Evolutionary conservation across 2,888 invertebrate genomes (phyloP), one percentile per base, ranked within the genome.

Genomic region (Masnerella sp.): DNA sequence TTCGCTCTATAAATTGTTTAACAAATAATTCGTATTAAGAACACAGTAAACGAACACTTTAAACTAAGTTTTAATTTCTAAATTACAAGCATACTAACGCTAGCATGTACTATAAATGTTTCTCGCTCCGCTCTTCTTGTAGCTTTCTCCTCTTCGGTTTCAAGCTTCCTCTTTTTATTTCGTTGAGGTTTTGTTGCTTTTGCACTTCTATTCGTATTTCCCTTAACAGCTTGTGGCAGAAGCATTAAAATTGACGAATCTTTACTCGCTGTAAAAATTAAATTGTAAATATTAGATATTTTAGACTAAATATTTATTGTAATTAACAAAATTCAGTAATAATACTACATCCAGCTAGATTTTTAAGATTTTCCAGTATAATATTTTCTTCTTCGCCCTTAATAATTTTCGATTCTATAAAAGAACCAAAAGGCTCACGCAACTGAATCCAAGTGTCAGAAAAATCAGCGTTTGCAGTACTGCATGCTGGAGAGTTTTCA

Each of bases 51-150:
- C n/a, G n/a, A n/a, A n/a, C n/a, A n/a, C n/a, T n/a, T n/a, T n/a
- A n/a, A n/a, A n/a, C n/a, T n/a, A n/a, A 11, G 3, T 34, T 34
- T 34, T 34, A 20, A 42, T 42, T 42, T 5, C 2, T 42, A 3
- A 20, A 3, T 11, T 42, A 42, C 5, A 5, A 20, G 3, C 5
- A 25, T 25, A 47, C 34, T 61, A 36, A 61, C 61, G 11, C 47
- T 36, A 14, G 36, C 28, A 30, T 34, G 11, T 17, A 61, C 61
- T 25, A 61, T 47, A 28, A 61, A 47, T n/a, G 34, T 45, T 38
- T 61, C 38, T 47, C 36, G 47, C 36, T 47, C 47, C 14, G 5
- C 11, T 12, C 14, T 45, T 14, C 43, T n/a, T 5, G 1, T 12
- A 2, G 4, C 9, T 17, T 47, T 34, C 14, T 45, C 45, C 38